Evolutionary conservation across 2,888 invertebrate genomes (phyloP).

Genomic region (Eumerus sabulonum): DNA sequence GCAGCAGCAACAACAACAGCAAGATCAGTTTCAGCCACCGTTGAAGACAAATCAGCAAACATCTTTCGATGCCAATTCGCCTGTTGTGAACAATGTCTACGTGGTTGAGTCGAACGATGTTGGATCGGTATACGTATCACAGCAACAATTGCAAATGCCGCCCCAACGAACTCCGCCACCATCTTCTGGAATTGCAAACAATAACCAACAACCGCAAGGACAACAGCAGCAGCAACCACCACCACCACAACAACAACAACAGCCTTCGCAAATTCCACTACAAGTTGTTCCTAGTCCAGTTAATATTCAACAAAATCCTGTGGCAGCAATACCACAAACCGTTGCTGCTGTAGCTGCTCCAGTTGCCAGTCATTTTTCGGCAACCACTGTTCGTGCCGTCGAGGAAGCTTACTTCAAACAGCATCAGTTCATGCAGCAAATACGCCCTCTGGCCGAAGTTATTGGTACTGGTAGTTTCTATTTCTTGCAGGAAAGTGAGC

Average conservation of each 20-base stretch:
- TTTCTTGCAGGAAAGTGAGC: slow-evolving; percentile 94
- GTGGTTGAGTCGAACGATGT: slow-evolving; percentile 51
- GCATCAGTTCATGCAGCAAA: slow-evolving; percentile 81
- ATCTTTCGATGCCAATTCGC: slow-evolving; percentile 49
- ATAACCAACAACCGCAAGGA: slow-evolving; percentile 51
- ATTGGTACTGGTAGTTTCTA: slow-evolving; percentile 88
- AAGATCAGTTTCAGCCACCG: slow-evolving; percentile 70
- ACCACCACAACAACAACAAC: slow-evolving; percentile 68
- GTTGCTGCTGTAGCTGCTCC: slow-evolving; percentile 63
- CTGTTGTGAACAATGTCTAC: slow-evolving; percentile 55
- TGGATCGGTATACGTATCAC: slow-evolving; percentile 27
- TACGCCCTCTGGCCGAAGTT: slow-evolving; percentile 86
- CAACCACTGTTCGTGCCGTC: slow-evolving; percentile 82
- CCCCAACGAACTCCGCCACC: slow-evolving; percentile 66
- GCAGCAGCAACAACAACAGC: slow-evolving; percentile 71
- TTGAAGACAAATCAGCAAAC: slow-evolving; percentile 50
- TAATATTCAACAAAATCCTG: slow-evolving; percentile 66
- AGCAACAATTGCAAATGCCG: slow-evolving; percentile 55
- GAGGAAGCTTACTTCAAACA: slow-evolving; percentile 83
- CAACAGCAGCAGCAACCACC: slow-evolving; percentile 61
- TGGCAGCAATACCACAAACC: slow-evolving; percentile 69
- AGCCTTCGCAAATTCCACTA: slow-evolving; percentile 47
- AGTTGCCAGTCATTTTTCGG: slow-evolving; percentile 77
- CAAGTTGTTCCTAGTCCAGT: slow-evolving; percentile 64
- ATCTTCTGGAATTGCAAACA: slow-evolving; percentile 34